A percentile compares a stretch with the other conserved stretches of the same genome.
Conservation (phyloP, 1,140 invertebrate species). For the Drosophila punjabiensis region DNA sequence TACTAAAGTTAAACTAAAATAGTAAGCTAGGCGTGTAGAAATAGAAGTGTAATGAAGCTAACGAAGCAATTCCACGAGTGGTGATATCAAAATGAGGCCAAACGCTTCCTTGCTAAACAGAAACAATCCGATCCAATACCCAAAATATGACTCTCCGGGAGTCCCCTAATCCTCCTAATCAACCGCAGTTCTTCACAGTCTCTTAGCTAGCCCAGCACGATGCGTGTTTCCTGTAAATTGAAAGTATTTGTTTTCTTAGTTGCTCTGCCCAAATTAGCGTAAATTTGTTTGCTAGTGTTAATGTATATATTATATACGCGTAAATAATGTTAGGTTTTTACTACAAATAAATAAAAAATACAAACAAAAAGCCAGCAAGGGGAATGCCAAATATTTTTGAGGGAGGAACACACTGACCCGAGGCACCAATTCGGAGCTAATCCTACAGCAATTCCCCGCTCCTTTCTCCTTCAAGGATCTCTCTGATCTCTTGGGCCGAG, state of each 20-base stretch:
- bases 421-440: conserved; percentile 40
- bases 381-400: conserved; percentile 46
- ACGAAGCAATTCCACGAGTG: conserved; percentile 72
- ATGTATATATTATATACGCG: conserved; percentile 36
- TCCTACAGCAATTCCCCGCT: conserved; percentile 39
- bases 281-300: conserved; percentile 65
- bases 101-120: conserved; percentile 69
- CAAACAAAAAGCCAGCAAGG: conserved; percentile 31
- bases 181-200: conserved; percentile 36
- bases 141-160: not conserved
- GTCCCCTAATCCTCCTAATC: conserved; percentile 23
- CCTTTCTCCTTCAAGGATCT: conserved; percentile 54
- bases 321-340: conserved; percentile 14
- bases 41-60: conserved; percentile 73
- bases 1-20: conserved; percentile 52
- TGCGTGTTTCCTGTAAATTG: conserved; percentile 66
- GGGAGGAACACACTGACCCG: conserved; percentile 41
- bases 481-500: conserved; percentile 51
- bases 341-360: not conserved
- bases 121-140: not conserved
- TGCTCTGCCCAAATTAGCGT: conserved; percentile 62
- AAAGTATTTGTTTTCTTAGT: conserved; percentile 71
- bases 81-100: conserved; percentile 81
- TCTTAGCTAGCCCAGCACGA: conserved; percentile 29
- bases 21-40: conserved; percentile 39